A percentile compares a stretch with the other conserved stretches of the same genome.
Evolutionary conservation across 2,888 invertebrate genomes (phyloP).

Genomic region (Thereva nobilitata): DNA sequence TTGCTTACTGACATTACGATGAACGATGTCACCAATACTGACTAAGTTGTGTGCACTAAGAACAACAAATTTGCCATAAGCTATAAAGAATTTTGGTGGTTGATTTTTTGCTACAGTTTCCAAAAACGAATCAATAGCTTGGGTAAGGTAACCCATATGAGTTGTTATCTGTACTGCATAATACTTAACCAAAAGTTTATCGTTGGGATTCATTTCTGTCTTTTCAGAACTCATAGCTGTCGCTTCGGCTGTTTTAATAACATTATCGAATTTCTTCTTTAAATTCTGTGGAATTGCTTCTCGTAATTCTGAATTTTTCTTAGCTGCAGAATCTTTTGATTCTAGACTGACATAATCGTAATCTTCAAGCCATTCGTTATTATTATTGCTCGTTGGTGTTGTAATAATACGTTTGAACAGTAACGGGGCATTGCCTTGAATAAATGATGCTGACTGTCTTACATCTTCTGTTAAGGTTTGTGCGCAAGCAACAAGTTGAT

Average conservation of each 20-base stretch:
- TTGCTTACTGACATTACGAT: slow-evolving; percentile 77
- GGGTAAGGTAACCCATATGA: slow-evolving; percentile 81
- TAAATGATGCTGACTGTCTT: slow-evolving; percentile 85
- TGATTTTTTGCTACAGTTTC: slow-evolving; percentile 90
- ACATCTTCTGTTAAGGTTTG: slow-evolving; percentile 88
- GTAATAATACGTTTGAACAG: slow-evolving; percentile 69
- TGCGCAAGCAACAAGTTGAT: slow-evolving; percentile 85
- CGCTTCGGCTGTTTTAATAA: slow-evolving; percentile 74
- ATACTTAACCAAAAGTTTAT: slow-evolving; percentile 81
- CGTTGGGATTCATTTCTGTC: slow-evolving; percentile 69
- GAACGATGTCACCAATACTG: slow-evolving; percentile 91
- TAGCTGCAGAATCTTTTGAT: slow-evolving; percentile 71
- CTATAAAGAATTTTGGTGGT: slow-evolving; percentile 90
- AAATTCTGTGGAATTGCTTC: slow-evolving; percentile 74
- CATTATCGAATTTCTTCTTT: slow-evolving; percentile 74
- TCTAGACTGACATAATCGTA: slow-evolving; percentile 90
- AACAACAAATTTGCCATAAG: slow-evolving; percentile 92
- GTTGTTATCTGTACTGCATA: slow-evolving; percentile 86
- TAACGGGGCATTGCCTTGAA: slow-evolving; percentile 81
- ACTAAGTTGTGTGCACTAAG: slow-evolving; percentile 92
- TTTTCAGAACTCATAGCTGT: slow-evolving; percentile 62
- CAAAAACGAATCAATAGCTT: slow-evolving; percentile 90
- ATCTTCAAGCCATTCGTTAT: slow-evolving; percentile 74
- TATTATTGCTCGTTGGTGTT: slow-evolving; percentile 49
- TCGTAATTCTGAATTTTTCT: slow-evolving; percentile 73